Base-by-base conservation (phyloP, 2,888 invertebrate genomes). In the Timandra comae region DNA sequence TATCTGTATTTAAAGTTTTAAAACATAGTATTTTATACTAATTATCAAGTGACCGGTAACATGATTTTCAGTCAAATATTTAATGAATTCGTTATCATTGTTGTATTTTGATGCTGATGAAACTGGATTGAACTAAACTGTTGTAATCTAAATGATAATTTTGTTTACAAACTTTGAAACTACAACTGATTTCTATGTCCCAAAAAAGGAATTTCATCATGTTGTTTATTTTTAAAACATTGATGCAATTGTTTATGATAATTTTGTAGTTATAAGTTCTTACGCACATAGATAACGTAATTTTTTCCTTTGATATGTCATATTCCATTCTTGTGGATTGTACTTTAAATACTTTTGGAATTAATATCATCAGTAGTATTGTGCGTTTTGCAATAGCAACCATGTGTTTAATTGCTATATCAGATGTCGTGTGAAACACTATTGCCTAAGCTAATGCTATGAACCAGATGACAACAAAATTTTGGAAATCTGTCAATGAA, bases 21-120 rank as follows among this genome's bases (percentile, higher is more conserved):
- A n/a, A n/a, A n/a, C n/a, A n/a, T n/a, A n/a, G n/a, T n/a, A n/a
- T n/a, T n/a, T n/a, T n/a, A n/a, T n/a, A n/a, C n/a, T 6, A 16
- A 35, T 42, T 42, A 42, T 38, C 33, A 25, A 7, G 7, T 2
- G 22, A 8, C 29, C 13, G 42, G 36, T 33, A 43, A 35, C 19
- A 12, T 2, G 11, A 10, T 34, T 25, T 38, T 29, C 32, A 23
- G 19, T 32, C 43, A 33, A 40, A 35, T 30, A 35, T 40, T 41
- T 33, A 25, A 30, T 21, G 16, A 32, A 12, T 19, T 37, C 31
- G 21, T 41, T 43, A 43, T 37, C 46, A 30, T 12, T 20, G 7
- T 8, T 12, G 6, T 7, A 21, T 29, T 31, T 35, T 9, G 22
- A 27, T 16, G 32, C 30, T 39, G 41, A 41, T 31, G 37, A 35